Evolutionary conservation across 2,113 vertebrate genomes (phyloP), one percentile per base, ranked within the genome.

Genomic region (Myiozetetes cayanensis): DNA sequence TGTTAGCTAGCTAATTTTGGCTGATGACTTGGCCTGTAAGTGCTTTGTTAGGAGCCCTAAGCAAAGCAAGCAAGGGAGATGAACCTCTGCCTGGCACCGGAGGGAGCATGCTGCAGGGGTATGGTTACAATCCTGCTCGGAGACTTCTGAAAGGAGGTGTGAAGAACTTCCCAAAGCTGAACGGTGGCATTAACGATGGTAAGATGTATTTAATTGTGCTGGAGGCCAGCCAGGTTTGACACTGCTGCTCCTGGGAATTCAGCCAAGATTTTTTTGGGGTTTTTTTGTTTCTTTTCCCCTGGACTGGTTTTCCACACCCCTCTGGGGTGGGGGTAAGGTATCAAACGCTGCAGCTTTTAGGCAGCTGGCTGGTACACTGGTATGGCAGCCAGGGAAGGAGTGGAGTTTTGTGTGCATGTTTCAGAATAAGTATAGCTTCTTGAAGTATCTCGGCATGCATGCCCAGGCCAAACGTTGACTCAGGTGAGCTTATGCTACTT

Each of bases 121-220:
- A 41, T 0, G 5, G 55, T 35, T 50, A 24, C 23, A 27, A 0
- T 3, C 23, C 62, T 62, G 62, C 0, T 2, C 0, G 0, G 35
- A 10, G 21, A 19, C 43, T 89, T 92, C 76, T 87, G 44, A 65
- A 91, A 53, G n/a, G 50, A 91, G 82, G 59, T 55, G 87, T 83
- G 90, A 94, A 80, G 77, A 28, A 10, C 90, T 93, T 46, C 50
- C 58, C 75, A 46, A 77, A 58, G 28, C 41, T 66, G 52, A 87
- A 75, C 0, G 2, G 28, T 8, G 5, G 66, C 33, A 55, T 47
- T 47, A 77, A 90, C 58, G 55, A 65, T 44, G 50, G 89, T 93
- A 41, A 73, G 33, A 90, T 46, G 27, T 35, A 63, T 83, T 93
- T 91, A 47, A 55, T 76, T 33, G 10, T 47, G 43, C 81, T 96